Evolutionary conservation across 2,888 invertebrate species (phyloP).

Genomic region (Chrysomela aeneicollis): DNA sequence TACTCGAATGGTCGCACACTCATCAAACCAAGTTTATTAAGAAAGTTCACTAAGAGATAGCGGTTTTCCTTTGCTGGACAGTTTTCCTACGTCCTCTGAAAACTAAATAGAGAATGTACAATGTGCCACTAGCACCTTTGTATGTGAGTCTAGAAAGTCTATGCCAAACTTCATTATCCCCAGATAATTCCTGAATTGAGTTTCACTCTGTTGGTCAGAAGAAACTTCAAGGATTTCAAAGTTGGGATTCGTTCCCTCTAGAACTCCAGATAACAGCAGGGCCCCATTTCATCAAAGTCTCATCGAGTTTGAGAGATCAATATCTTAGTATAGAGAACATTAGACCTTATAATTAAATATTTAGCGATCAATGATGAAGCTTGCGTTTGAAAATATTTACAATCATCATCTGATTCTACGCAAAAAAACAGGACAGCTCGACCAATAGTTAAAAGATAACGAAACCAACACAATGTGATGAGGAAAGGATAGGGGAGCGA

Average conservation of each 20-base stretch:
- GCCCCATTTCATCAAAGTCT: neutral
- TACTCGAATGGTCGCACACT: neutral
- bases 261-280: slow-evolving; percentile 26
- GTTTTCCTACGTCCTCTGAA: slow-evolving; percentile 30
- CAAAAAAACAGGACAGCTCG: neutral
- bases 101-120: slow-evolving; percentile 42
- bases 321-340: too few species aligned
- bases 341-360: too few species aligned
- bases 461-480: neutral
- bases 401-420: neutral
- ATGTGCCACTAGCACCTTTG: slow-evolving; percentile 46
- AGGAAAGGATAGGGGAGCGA: neutral
- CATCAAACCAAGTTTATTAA: slow-evolving; percentile 16
- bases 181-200: slow-evolving; percentile 48
- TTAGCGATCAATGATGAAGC: too few species aligned
- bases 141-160: slow-evolving; percentile 38
- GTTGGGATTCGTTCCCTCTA: slow-evolving; percentile 25
- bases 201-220: slow-evolving; percentile 48
- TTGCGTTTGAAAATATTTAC: too few species aligned
- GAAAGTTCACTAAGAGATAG: slow-evolving; percentile 23
- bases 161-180: slow-evolving; percentile 47
- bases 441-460: neutral
- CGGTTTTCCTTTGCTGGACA: slow-evolving; percentile 29
- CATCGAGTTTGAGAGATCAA: slow-evolving; percentile 9
- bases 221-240: slow-evolving; percentile 35